Conservation (phyloP, 2,113 vertebrate genomes). For the Ageneiosus marmoratus region DNA sequence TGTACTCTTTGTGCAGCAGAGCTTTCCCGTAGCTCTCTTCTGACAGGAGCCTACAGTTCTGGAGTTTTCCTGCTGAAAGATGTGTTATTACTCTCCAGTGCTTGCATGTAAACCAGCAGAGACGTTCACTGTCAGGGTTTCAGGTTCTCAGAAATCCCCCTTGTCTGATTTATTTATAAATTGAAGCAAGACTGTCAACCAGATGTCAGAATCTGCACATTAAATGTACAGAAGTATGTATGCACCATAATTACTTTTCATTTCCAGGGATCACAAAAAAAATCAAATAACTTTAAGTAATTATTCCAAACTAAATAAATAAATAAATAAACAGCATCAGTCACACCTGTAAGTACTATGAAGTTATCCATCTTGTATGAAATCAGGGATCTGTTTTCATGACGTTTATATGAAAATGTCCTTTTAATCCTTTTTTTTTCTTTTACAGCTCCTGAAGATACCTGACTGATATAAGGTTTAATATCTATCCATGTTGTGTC, state of each 20-base stretch:
- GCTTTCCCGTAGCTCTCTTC: conserved; percentile 23
- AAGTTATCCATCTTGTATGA: neutral
- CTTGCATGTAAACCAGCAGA: conserved; percentile 28
- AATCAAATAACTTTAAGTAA: neutral
- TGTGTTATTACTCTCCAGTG: conserved; percentile 15
- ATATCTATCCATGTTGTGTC: conserved; percentile 18
- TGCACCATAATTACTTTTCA: neutral
- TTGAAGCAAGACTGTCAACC: neutral
- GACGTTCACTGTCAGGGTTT: conserved; percentile 6
- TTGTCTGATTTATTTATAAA: conserved; percentile 21
- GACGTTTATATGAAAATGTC: neutral
- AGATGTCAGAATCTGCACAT: neutral
- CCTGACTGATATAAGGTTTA: neutral
- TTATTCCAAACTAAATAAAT: neutral
- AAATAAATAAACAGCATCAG: neutral
- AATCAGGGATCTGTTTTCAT: neutral
- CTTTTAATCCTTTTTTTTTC: neutral
- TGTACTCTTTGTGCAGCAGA: conserved; percentile 21
- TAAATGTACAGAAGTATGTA: neutral
- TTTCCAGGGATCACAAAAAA: neutral
- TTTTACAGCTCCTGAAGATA: neutral
- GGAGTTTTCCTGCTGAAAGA: conserved; percentile 26
- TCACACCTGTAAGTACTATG: neutral
- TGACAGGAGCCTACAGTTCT: conserved; percentile 28
- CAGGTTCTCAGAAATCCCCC: neutral